These are phyloP conservation scores for Eulemur mongoz DNA, from an alignment of 2,797 vertebrate species.

Conservation along the genomic window DNA sequence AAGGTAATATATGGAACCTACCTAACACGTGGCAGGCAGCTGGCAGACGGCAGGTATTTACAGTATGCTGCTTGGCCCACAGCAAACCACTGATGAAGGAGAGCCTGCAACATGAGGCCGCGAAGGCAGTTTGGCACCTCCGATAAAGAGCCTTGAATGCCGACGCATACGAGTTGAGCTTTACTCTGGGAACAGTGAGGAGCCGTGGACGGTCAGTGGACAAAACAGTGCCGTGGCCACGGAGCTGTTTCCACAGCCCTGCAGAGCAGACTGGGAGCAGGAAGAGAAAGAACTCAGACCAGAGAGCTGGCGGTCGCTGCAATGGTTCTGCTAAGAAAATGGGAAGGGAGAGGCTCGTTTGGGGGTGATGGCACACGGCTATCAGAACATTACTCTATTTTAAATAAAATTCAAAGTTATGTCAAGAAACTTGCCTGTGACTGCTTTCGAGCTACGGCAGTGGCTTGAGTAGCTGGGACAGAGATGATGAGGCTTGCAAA, in stretches of 20 bases:
- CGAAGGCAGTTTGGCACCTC: not conserved
- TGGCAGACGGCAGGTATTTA: no score
- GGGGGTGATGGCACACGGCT: rapidly evolving
- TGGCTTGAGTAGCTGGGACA: not conserved
- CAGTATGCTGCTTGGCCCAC: not conserved
- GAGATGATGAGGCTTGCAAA: not conserved
- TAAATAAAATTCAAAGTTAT: not conserved
- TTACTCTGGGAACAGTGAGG: not conserved
- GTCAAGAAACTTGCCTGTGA: not conserved
- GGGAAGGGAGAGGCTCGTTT: not conserved
- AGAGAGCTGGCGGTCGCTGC: not conserved
- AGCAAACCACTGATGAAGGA: not conserved
- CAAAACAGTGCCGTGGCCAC: not conserved
- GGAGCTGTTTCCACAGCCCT: not conserved
- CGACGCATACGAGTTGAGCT: no score
- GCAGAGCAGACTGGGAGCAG: not conserved
- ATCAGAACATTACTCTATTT: not conserved
- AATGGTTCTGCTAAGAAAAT: no score
- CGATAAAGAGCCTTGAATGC: not conserved
- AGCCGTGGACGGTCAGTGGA: not conserved
- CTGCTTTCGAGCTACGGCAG: rapidly evolving
- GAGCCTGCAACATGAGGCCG: not conserved
- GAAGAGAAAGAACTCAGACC: not conserved
- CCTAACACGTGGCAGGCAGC: no score
- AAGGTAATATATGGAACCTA: rapidly evolving